A percentile compares a stretch with the other conserved stretches of the same genome.
Conservation (phyloP, 2,888 invertebrate genomes). For the Acanthopleura granulata region DNA sequence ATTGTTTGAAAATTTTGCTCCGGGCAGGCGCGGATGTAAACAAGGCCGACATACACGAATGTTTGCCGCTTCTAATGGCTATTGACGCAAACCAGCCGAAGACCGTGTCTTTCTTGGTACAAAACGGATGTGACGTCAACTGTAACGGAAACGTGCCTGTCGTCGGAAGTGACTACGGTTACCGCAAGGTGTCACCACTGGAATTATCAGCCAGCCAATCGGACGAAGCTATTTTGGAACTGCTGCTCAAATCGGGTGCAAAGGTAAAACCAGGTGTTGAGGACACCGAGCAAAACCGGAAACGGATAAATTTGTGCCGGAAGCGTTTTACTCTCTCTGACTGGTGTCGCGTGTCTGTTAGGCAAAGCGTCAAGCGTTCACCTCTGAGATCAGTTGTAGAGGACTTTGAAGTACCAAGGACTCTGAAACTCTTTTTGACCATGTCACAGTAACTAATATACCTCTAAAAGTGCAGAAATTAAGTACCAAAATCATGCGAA, state of each 20-base stretch:
- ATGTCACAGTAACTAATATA: background rate
- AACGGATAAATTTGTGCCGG: background rate
- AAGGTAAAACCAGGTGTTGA: background rate
- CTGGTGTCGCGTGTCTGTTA: background rate
- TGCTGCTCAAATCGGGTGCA: background rate
- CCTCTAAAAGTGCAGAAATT: too few relatives aligned
- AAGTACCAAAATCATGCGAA: too few relatives aligned
- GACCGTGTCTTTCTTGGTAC: background rate
- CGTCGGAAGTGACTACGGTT: background rate
- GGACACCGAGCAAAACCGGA: background rate
- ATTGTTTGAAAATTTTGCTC: background rate
- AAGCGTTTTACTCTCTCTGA: background rate
- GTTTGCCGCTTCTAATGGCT: background rate
- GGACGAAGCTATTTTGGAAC: background rate
- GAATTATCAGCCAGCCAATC: background rate
- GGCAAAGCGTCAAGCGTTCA: background rate
- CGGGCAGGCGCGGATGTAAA: background rate
- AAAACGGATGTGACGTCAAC: slow-evolving; percentile 15
- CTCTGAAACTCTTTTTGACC: background rate
- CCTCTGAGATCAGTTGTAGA: background rate
- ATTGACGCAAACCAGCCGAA: background rate
- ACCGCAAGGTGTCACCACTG: slow-evolving; percentile 2
- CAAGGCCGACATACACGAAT: background rate
- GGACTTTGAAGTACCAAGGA: background rate
- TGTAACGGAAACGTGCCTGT: background rate